Percentiles rank a stretch among this genome's conserved stretches.
phyloP scores from a whole-genome alignment of 2,797 vertebrate species.

The Myotis planiceps region DNA sequence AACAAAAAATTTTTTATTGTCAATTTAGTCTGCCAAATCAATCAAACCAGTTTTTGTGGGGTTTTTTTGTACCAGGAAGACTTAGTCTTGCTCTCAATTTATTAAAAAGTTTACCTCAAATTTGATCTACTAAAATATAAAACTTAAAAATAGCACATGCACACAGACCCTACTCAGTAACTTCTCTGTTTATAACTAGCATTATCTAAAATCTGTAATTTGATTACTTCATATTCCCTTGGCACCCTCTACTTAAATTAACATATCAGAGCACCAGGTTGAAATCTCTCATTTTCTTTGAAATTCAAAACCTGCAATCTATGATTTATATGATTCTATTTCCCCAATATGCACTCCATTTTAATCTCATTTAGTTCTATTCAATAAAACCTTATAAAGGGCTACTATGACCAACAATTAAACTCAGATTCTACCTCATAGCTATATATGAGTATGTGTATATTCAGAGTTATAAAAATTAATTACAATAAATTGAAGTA shows the following conservation, averaged over 20 bases:
- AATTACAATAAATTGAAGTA: background rate
- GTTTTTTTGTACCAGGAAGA: background rate
- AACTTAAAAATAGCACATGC: slow-evolving; percentile 41
- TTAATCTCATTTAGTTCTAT: slow-evolving; percentile 29
- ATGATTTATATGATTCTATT: slow-evolving; percentile 30
- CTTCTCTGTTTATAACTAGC: slow-evolving; percentile 33
- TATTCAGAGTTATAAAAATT: background rate
- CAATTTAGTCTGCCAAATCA: background rate
- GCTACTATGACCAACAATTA: background rate
- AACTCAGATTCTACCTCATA: background rate
- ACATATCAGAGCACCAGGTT: slow-evolving; percentile 51
- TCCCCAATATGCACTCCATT: background rate
- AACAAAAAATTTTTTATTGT: background rate
- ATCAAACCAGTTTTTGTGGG: background rate
- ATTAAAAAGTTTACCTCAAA: slow-evolving; percentile 56
- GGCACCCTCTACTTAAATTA: slow-evolving; percentile 57
- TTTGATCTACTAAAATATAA: slow-evolving; percentile 42
- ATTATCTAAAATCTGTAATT: slow-evolving; percentile 24
- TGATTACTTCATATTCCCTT: slow-evolving; percentile 55
- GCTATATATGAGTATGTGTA: background rate
- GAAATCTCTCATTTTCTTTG: slow-evolving; percentile 54
- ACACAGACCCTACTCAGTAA: background rate
- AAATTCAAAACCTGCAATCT: slow-evolving; percentile 49
- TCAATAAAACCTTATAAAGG: background rate
- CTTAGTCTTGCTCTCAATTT: background rate